phyloP scores from a whole-genome alignment of 2,888 invertebrate species.

The Eueremaeus valkanovi region DNA sequence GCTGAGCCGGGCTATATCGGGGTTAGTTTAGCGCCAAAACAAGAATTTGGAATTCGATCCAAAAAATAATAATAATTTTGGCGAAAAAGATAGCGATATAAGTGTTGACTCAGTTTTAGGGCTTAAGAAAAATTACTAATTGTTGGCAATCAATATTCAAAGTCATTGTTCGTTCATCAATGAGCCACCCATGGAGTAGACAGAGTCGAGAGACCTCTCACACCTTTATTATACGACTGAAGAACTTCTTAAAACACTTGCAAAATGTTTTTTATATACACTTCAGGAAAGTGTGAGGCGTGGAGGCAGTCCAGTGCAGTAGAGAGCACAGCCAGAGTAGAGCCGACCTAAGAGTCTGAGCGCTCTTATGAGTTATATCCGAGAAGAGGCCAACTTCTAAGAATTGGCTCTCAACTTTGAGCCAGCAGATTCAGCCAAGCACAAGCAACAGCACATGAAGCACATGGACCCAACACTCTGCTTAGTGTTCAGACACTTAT shows the following conservation, averaged over 20 bases:
- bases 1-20: neutral
- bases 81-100: neutral
- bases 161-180: neutral
- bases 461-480: neutral
- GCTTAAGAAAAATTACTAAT: neutral
- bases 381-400: conserved; percentile 17
- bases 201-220: neutral
- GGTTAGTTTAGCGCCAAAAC: conserved; percentile 10
- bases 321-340: neutral
- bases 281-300: neutral
- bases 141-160: neutral
- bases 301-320: neutral
- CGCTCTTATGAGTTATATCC: conserved; percentile 18
- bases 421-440: neutral
- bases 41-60: neutral
- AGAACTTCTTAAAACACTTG: conserved; percentile 13
- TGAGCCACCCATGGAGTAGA: conserved; percentile 23
- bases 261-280: neutral
- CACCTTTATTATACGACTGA: conserved; percentile 14
- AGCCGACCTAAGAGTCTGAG: neutral
- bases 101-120: neutral
- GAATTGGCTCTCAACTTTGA: neutral
- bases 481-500: neutral
- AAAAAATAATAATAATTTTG: neutral
- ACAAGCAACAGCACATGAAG: neutral